These are phyloP conservation scores for Fratercula arctica DNA, from an alignment of 2,797 vertebrate genomes.

Conservation along the genomic window DNA sequence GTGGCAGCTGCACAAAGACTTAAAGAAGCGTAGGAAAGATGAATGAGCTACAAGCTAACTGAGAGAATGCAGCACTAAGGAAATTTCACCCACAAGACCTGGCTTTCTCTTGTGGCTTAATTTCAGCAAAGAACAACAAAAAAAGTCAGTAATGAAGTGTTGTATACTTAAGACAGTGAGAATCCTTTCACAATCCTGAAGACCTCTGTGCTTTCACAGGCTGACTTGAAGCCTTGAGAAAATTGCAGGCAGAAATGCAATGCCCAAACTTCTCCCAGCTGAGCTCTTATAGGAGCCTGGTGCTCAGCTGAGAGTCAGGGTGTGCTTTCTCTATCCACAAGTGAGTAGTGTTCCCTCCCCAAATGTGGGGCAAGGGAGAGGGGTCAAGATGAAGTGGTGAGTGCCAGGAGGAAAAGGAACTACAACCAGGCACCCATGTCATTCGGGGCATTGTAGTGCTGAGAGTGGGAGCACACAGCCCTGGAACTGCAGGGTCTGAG, in stretches of 20 bases:
- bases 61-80: background rate
- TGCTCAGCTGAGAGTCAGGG: background rate
- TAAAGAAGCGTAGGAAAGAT: background rate
- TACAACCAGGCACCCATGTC: background rate
- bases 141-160: background rate
- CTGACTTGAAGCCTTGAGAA: background rate
- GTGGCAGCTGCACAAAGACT: background rate
- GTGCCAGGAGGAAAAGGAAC: background rate
- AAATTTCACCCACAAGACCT: background rate
- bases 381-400: background rate
- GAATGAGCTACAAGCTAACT: background rate
- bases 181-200: background rate
- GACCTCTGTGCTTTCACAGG: background rate
- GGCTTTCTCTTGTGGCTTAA: background rate
- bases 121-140: background rate
- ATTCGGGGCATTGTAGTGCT: rapidly evolving
- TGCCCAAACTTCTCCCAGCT: background rate
- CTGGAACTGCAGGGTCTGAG: background rate
- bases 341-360: background rate
- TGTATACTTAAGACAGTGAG: background rate
- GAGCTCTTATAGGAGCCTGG: background rate
- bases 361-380: background rate
- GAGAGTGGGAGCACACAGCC: background rate
- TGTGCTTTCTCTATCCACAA: background rate
- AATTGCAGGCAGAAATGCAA: background rate